These are phyloP conservation scores for Amphipyra tragopoginis DNA, from an alignment of 2,888 invertebrate genomes.

Conservation along the genomic window DNA sequence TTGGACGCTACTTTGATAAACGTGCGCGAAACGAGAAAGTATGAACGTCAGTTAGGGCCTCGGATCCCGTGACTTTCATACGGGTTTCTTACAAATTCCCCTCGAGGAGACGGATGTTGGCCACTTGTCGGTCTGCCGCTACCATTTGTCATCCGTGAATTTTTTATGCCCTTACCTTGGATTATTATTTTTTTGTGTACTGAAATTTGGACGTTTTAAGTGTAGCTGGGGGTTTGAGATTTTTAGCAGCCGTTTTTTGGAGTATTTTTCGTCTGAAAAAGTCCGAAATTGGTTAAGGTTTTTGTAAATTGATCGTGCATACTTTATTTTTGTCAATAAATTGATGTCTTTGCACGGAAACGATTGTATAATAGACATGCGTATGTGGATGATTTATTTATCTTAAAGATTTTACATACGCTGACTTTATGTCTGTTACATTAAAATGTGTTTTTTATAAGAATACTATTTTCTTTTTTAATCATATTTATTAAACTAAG, in stretches of 20 bases:
- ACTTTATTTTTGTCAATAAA: no score
- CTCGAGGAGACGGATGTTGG: constrained; percentile 71
- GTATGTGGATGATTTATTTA: no score
- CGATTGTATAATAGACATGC: no score
- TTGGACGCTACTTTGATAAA: constrained; percentile 57
- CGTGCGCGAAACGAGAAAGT: constrained; percentile 67
- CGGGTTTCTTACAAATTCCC: constrained; percentile 69
- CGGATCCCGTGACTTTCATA: constrained; percentile 71
- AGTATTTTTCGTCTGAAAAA: no score
- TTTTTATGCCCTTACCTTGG: constrained; percentile 71
- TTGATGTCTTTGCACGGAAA: no score
- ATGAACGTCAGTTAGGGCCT: constrained; percentile 61
- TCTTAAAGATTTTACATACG: no score
- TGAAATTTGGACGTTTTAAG: constrained; percentile 23
- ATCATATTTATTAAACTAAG: no score
- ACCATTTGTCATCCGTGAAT: constrained; percentile 78
- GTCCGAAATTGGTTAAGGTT: no score
- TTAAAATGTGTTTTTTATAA: no score
- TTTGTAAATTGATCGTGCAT: no score
- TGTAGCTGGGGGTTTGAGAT: constrained; percentile 7
- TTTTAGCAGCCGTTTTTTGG: constrained; percentile 1
- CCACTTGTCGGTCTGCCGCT: constrained; percentile 72
- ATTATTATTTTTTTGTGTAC: constrained; percentile 53
- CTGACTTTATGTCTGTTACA: no score
- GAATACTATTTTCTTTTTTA: no score